Evolutionary conservation across 2,797 vertebrate genomes (phyloP).

Genomic region (Acrocephalus scirpaceus): DNA sequence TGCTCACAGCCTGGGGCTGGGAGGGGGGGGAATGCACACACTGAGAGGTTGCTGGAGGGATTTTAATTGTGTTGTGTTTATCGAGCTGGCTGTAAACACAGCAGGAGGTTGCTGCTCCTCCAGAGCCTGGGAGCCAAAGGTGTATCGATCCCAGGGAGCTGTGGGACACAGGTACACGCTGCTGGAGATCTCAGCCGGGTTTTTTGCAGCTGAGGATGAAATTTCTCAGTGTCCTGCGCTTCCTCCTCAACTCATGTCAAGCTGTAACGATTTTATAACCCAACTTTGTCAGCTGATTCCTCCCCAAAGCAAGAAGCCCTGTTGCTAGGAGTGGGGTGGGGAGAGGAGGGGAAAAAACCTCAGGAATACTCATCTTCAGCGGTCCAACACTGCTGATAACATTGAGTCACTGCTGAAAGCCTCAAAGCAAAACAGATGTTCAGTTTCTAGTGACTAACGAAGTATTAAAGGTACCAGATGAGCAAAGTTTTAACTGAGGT

Average conservation of each 20-base stretch:
- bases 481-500: neutral
- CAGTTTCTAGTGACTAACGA: neutral
- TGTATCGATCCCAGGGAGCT: neutral
- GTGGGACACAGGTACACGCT: fast-evolving
- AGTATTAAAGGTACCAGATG: conserved; percentile 39
- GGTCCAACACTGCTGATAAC: neutral
- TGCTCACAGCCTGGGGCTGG: neutral
- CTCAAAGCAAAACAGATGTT: conserved; percentile 55
- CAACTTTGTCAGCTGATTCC: neutral
- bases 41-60: neutral
- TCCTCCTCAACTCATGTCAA: neutral
- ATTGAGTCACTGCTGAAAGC: conserved; percentile 46
- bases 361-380: neutral
- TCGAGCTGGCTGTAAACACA: neutral
- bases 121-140: neutral
- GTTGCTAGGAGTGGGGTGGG: neutral
- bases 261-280: neutral
- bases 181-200: neutral
- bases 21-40: neutral
- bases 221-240: neutral
- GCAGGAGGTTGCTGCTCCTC: neutral
- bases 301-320: neutral
- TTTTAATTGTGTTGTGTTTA: neutral
- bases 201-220: neutral
- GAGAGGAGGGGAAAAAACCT: fast-evolving